Conservation (phyloP, 1,140 invertebrate genomes). For the Pogonus chalceus region DNA sequence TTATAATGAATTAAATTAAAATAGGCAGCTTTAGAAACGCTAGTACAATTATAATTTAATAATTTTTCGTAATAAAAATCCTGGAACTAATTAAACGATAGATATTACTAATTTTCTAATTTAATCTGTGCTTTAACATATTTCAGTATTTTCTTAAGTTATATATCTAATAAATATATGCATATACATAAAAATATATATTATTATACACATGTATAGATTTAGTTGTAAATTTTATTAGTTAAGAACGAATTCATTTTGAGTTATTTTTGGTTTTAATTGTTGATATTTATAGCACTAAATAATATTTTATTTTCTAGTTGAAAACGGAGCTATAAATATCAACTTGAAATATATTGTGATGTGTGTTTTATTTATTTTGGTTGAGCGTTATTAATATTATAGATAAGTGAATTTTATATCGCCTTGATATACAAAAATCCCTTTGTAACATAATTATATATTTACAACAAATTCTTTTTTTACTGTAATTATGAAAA, state of each 20-base stretch:
- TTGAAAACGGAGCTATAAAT: not conserved
- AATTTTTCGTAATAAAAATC: no score
- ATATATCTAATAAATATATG: no score
- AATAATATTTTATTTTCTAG: not conserved
- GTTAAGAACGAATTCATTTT: no score
- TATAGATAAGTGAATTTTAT: constrained; percentile 5
- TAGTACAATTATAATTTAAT: no score
- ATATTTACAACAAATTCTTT: constrained; percentile 8
- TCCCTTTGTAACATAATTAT: constrained; percentile 4
- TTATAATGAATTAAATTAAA: no score
- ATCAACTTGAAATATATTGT: constrained; percentile 1
- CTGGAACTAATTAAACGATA: no score
- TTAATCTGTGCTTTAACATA: constrained; percentile 2
- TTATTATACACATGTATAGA: no score
- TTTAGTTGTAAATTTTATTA: no score
- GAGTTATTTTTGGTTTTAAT: no score
- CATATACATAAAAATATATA: no score
- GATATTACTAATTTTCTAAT: no score
- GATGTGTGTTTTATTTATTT: constrained; percentile 3
- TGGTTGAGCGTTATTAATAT: not conserved
- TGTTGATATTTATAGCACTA: not conserved
- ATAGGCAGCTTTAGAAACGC: no score
- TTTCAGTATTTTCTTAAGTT: constrained; percentile 1
- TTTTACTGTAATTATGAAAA: constrained; percentile 1
- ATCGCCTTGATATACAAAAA: constrained; percentile 3